phyloP scores from a whole-genome alignment of 2,888 invertebrate genomes.

The Copidosoma aretas region DNA sequence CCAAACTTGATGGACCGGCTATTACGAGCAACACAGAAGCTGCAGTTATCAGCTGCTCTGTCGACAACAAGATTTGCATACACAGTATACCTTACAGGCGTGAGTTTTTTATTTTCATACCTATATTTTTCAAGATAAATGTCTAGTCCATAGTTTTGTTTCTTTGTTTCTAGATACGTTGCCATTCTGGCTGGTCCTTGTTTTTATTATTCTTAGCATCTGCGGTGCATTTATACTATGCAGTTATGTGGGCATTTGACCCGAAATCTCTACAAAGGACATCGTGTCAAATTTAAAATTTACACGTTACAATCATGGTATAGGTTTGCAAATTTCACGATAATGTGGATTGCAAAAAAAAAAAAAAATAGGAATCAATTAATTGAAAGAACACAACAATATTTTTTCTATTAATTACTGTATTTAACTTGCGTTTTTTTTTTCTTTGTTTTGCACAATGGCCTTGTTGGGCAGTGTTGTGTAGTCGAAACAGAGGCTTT shows the following conservation, averaged over 20 bases:
- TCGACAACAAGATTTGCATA: constrained; percentile 91
- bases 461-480: constrained; percentile 13
- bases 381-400: constrained; percentile 11
- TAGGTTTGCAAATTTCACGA: constrained; percentile 18
- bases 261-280: constrained; percentile 18
- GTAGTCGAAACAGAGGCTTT: constrained; percentile 20
- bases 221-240: constrained; percentile 82
- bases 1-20: constrained; percentile 72
- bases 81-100: constrained; percentile 84
- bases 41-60: constrained; percentile 92
- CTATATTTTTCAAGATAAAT: neutral
- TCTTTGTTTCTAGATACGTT: constrained; percentile 71
- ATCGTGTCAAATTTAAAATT: constrained; percentile 15
- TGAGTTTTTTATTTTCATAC: constrained; percentile 61
- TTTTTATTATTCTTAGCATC: constrained; percentile 77
- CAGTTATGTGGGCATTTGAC: constrained; percentile 79
- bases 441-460: constrained; percentile 33
- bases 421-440: constrained; percentile 8
- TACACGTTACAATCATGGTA: constrained; percentile 28
- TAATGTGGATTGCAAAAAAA: constrained; percentile 10
- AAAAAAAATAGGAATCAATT: constrained; percentile 24
- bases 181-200: constrained; percentile 81
- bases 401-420: constrained; percentile 13
- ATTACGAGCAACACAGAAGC: constrained; percentile 80
- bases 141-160: neutral